Base-by-base conservation (phyloP, 2,797 vertebrate genomes). In the Yasuhikotakia modesta region DNA sequence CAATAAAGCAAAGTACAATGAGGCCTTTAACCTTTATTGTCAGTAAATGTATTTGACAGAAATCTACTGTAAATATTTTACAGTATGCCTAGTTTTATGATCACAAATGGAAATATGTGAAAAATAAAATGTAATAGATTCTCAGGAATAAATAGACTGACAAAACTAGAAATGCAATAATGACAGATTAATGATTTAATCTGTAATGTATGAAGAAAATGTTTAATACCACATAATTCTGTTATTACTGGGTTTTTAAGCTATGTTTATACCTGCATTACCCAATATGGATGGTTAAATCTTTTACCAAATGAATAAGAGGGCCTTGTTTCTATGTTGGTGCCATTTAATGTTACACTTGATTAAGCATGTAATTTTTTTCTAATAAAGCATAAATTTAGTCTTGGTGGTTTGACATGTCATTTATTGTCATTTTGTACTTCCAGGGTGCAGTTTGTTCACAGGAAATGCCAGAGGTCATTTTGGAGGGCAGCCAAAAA, bases 21-120 rank as follows among this genome's bases (percentile, higher is more conserved):
- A 79, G 80, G 82, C 76, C 52, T 65, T 80, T 70, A 57, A 27
- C 4, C 32, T 43, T 43, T 43, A 11, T 43, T 43, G 10, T 43
- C 39, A 43, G 39, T 43, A 43, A 43, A 43, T 43, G 39, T 43
- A 43, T 43, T 43, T 43, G 8, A 43, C 11, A 43, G 39, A 2
- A 43, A 43, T 11, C 39, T 43, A 43, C 39, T 43, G 8, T 10
- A 43, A 43, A 43, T 43, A 43, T 43, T 43, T 43, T 0, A 10
- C 10, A 17, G 0, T 12, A 46, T 8, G 35, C 21, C 11, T 58
- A 46, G 58, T 48, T 48, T 32, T 48, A 58, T 30, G 55, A 60
- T 45, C n/a, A 73, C n/a, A 63, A 73, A 17, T 63, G 13, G 0
- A 21, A 63, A 50, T 50, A 52, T 53, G 52, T 1, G n/a, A n/a